Evolutionary conservation across 2,888 invertebrate genomes (phyloP).

Genomic region (Blastobasis adustella): DNA sequence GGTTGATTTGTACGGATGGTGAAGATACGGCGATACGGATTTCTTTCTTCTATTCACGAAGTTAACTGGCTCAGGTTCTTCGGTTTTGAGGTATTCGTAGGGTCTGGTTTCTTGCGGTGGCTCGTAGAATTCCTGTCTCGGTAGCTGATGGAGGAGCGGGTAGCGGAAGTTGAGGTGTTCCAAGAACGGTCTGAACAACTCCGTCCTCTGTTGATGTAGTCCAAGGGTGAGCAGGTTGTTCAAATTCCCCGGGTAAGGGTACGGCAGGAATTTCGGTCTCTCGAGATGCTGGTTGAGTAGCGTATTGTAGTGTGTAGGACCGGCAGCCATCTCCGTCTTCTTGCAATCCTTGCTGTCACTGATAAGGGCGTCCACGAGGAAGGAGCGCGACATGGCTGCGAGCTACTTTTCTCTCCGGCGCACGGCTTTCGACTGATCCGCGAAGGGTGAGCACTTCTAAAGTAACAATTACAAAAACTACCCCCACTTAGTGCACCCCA

Average conservation of each 20-base stretch:
- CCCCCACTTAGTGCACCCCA: constrained; percentile 71
- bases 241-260: constrained; percentile 77
- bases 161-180: constrained; percentile 62
- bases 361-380: constrained; percentile 86
- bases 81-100: constrained; percentile 45
- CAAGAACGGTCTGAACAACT: constrained; percentile 64
- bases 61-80: constrained; percentile 50
- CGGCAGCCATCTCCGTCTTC: constrained; percentile 49
- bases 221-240: constrained; percentile 79
- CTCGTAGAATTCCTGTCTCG: constrained; percentile 51
- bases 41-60: constrained; percentile 54
- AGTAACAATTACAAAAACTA: constrained; percentile 74
- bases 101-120: constrained; percentile 36
- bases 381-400: constrained; percentile 84
- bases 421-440: constrained; percentile 47
- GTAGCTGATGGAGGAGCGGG: constrained; percentile 56
- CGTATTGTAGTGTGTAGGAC: constrained; percentile 54
- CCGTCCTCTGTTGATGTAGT: constrained; percentile 72
- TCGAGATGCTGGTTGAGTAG: constrained; percentile 50
- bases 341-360: constrained; percentile 74
- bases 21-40: constrained; percentile 57
- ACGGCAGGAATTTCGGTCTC: constrained; percentile 73
- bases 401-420: constrained; percentile 27
- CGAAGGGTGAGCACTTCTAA: constrained; percentile 42
- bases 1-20: constrained; percentile 56